phyloP scores from a whole-genome alignment of 2,888 invertebrate genomes.

The Epinotia bilunana region DNA sequence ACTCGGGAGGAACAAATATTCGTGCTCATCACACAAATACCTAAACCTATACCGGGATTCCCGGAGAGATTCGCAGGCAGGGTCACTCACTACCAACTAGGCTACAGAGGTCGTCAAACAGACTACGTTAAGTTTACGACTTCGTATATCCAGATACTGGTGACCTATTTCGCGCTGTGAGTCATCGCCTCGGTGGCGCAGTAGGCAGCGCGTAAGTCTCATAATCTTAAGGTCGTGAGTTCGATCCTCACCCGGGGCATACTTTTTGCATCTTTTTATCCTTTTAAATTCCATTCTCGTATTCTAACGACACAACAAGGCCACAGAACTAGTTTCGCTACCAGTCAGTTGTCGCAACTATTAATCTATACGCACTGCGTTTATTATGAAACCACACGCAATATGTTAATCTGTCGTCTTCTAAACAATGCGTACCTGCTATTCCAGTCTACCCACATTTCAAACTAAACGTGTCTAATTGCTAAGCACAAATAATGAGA shows the following conservation, averaged over 20 bases:
- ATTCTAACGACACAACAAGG: slow-evolving; percentile 12
- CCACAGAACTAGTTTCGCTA: slow-evolving; percentile 28
- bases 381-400: slow-evolving; percentile 54
- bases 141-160: slow-evolving; percentile 2
- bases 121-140: not conserved
- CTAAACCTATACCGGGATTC: too few species aligned
- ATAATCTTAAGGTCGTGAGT: slow-evolving; percentile 98
- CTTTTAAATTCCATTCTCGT: not conserved
- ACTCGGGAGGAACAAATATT: too few species aligned
- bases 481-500: slow-evolving; percentile 63
- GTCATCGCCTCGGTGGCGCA: slow-evolving; percentile 90
- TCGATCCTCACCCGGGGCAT: slow-evolving; percentile 97
- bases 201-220: slow-evolving; percentile 96
- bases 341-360: slow-evolving; percentile 51
- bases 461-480: slow-evolving; percentile 55
- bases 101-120: too few species aligned
- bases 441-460: slow-evolving; percentile 63
- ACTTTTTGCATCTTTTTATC: slow-evolving; percentile 57
- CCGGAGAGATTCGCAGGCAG: too few species aligned
- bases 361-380: slow-evolving; percentile 49
- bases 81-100: too few species aligned
- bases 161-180: slow-evolving; percentile 47
- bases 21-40: too few species aligned
- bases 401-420: slow-evolving; percentile 66
- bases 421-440: slow-evolving; percentile 63